Evolutionary conservation across 2,113 vertebrate species (phyloP).

Genomic region (Plotosus lineatus): DNA sequence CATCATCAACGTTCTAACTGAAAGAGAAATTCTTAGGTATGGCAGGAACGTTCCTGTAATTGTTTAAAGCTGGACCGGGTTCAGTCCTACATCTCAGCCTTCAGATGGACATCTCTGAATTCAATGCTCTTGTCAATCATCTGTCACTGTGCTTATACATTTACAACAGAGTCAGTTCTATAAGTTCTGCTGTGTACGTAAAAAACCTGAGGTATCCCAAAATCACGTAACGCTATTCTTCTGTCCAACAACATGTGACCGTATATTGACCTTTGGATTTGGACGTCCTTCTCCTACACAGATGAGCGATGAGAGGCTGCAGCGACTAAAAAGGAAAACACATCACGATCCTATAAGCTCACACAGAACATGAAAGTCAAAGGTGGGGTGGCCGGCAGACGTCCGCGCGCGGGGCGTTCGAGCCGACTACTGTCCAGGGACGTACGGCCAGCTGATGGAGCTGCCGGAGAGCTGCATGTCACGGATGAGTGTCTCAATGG

Average conservation of each 20-base stretch:
- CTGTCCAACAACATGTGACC: conserved; percentile 43
- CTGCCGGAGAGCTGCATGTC: conserved; percentile 98
- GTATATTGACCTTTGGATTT: conserved; percentile 28
- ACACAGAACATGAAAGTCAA: conserved; percentile 30
- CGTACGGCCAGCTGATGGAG: conserved; percentile 95
- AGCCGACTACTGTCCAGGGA: conserved; percentile 76
- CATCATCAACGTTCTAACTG: conserved; percentile 50
- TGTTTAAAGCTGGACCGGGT: conserved; percentile 39
- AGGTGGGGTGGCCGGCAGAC: neutral
- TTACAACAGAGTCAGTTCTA: conserved; percentile 28
- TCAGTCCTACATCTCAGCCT: conserved; percentile 25
- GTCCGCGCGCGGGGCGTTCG: conserved; percentile 24
- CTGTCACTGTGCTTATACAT: conserved; percentile 35
- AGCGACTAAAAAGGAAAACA: conserved; percentile 42
- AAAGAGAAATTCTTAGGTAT: conserved; percentile 39
- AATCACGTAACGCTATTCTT: conserved; percentile 34
- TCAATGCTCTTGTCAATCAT: conserved; percentile 23
- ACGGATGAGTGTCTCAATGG: conserved; percentile 94
- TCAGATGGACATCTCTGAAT: conserved; percentile 15
- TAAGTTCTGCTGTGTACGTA: conserved; percentile 33
- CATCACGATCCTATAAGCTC: conserved; percentile 37
- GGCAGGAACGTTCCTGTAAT: conserved; percentile 19
- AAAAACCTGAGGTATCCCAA: conserved; percentile 49
- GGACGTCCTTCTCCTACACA: conserved; percentile 39
- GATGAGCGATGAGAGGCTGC: conserved; percentile 21